phyloP scores from a whole-genome alignment of 2,113 vertebrate species.

The Syrmaticus mikado region DNA sequence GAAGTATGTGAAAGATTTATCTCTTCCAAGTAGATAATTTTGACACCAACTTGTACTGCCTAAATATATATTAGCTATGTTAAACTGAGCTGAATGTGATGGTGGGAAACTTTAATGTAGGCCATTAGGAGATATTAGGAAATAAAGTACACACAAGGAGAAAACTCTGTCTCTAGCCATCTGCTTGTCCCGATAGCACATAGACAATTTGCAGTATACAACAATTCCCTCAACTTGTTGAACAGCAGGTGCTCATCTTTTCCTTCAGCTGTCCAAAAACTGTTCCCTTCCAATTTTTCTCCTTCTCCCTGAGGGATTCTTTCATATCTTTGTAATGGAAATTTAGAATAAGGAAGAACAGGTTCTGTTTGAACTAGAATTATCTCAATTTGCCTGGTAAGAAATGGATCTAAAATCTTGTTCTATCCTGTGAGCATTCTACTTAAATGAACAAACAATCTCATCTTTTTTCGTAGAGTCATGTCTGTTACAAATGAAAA shows the following conservation, averaged over 20 bases:
- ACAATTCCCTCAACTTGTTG: conserved; percentile 65
- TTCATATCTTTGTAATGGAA: conserved; percentile 50
- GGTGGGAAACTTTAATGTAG: conserved; percentile 47
- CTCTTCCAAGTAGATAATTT: conserved; percentile 21
- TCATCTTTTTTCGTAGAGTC: not conserved
- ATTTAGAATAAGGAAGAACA: conserved; percentile 33
- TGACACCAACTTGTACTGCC: not conserved
- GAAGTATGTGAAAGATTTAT: not conserved
- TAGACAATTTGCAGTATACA: conserved; percentile 49
- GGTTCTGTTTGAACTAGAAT: conserved; percentile 41
- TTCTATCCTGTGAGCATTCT: conserved; percentile 25
- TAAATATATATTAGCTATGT: conserved; percentile 27
- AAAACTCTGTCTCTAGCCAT: conserved; percentile 60
- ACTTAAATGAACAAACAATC: conserved; percentile 3
- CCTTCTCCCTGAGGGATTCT: conserved; percentile 7
- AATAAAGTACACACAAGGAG: conserved; percentile 58
- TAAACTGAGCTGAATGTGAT: conserved; percentile 33
- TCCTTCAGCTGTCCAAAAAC: conserved; percentile 58
- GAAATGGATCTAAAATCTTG: not conserved
- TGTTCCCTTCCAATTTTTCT: conserved; percentile 23
- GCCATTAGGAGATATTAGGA: conserved; percentile 37
- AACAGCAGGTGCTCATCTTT: conserved; percentile 71
- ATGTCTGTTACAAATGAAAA: not conserved
- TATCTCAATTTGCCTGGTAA: conserved; percentile 27
- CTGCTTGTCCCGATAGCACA: conserved; percentile 63